These are phyloP conservation scores for Tokudaia tokunoshimensis DNA, from an alignment of 2,797 vertebrate species.

Conservation along the genomic window DNA sequence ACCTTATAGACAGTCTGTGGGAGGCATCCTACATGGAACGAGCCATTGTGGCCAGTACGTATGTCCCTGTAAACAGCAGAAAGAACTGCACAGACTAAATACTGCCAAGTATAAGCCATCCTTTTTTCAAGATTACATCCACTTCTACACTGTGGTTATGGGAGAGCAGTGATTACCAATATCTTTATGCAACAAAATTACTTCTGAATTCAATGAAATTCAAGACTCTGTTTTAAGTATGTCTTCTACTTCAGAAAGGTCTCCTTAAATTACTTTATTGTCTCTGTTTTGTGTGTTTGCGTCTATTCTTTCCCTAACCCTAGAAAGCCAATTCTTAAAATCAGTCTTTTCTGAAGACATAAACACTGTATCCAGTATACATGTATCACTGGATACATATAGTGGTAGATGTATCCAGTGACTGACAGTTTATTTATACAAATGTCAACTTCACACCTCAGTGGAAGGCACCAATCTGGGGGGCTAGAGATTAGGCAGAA, in stretches of 20 bases:
- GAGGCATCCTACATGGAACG: neutral
- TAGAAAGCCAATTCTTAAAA: slow-evolving; percentile 36
- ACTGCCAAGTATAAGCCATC: slow-evolving; percentile 13
- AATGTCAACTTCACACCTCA: slow-evolving; percentile 30
- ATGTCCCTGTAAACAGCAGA: neutral
- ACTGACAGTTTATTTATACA: neutral
- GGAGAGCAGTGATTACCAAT: slow-evolving; percentile 52
- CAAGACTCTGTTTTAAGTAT: neutral
- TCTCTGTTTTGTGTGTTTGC: neutral
- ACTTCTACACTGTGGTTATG: slow-evolving; percentile 44
- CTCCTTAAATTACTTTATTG: slow-evolving; percentile 19
- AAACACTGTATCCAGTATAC: too few relatives aligned
- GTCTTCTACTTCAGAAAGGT: slow-evolving; percentile 5
- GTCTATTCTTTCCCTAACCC: neutral
- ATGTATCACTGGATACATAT: neutral
- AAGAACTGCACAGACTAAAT: neutral
- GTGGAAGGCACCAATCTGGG: neutral
- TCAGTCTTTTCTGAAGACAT: neutral
- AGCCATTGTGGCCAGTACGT: neutral
- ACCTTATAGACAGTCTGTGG: neutral
- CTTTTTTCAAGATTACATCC: neutral
- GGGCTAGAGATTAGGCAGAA: neutral
- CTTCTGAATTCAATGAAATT: slow-evolving; percentile 41
- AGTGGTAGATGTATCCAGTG: neutral
- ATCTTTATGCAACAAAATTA: slow-evolving; percentile 62